Base-by-base conservation (phyloP, 1,140 invertebrate genomes). In the Danaus melanippus region DNA sequence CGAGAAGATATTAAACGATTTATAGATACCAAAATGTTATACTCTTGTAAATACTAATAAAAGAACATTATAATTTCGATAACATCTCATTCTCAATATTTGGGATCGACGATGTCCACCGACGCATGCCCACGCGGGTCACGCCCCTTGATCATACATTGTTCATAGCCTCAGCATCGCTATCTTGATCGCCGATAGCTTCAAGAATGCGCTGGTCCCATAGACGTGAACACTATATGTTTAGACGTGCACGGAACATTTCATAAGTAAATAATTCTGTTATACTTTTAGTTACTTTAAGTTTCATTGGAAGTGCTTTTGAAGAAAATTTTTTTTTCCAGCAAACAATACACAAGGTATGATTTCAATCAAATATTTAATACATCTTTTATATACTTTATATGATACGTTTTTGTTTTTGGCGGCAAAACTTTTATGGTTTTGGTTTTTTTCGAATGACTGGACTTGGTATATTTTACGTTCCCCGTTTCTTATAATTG, bases 41-140 rank as follows among this genome's bases (percentile, higher is more conserved):
- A 67, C 62, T 67, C 75, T 64, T 74, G 77, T 80, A 80, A 83
- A 83, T 74, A 83, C 69, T 74, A 77, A 77, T 82, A 82, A 72
- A 76, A 66, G 64, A 74, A 75, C 76, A 76, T 82, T 79, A 82
- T 79, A 79, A 82, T 75, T 71, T 17, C 58, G 76, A 82, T 82
- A 82, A 62, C 63, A 83, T 83, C 77, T 76, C 68, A 56, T 49
- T 70, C 66, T 68, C 60, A 71, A 74, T 79, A 78, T 79, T 79
- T 78, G 75, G 73, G 60, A 61, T 68, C 53, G 56, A 74, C 74
- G 75, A 74, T 78, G 76, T 80, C 74, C 76, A 75, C 71, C 72
- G 76, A 79, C 69, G 77, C 58, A 53, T 64, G 67, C 77, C 74
- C 71, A 79, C 76, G 69, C 59, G 55, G 62, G 68, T 64, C 74